A percentile compares a stretch with the other conserved stretches of the same genome.
Evolutionary conservation across 2,113 vertebrate species (phyloP).

Genomic region (Sturnus vulgaris): DNA sequence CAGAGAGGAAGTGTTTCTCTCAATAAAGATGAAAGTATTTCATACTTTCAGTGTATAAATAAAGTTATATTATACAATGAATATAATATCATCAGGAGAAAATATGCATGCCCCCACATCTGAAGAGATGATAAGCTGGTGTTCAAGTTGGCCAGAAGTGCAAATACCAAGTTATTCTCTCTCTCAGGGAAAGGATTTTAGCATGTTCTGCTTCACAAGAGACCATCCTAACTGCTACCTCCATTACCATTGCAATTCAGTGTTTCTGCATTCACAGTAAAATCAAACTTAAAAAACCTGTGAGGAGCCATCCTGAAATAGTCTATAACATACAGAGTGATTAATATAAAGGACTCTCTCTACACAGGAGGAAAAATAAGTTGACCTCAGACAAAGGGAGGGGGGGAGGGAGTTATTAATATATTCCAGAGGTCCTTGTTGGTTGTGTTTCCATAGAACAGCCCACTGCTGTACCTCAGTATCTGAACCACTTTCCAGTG

Average conservation of each 20-base stretch:
- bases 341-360: background rate
- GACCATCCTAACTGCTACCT: background rate
- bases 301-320: background rate
- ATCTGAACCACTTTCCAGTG: background rate
- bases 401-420: background rate
- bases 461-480: background rate
- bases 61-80: background rate
- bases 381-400: background rate
- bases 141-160: background rate
- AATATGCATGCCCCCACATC: no score
- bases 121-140: rapidly evolving
- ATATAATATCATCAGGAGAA: background rate
- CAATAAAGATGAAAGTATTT: background rate
- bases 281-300: background rate
- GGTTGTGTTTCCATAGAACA: background rate
- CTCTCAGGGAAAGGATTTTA: background rate
- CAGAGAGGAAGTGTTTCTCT: background rate
- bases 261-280: background rate
- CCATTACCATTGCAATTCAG: background rate
- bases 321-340: background rate
- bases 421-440: background rate
- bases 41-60: background rate
- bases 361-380: background rate
- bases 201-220: background rate
- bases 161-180: background rate